phyloP scores from a whole-genome alignment of 2,888 invertebrate species.

The Ditula angustiorana region DNA sequence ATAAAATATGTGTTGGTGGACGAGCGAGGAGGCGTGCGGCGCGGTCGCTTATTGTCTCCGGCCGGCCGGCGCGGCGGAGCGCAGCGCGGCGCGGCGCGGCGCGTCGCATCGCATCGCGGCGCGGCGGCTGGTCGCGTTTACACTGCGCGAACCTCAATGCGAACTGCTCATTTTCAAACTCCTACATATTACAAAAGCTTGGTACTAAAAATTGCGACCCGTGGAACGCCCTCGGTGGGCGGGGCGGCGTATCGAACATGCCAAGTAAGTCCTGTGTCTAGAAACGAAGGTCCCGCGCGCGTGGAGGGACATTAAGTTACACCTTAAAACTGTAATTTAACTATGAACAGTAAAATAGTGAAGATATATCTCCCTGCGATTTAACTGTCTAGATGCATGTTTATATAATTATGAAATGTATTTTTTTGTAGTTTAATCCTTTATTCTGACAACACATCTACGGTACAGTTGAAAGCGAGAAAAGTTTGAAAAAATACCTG shows the following conservation, averaged over 20 bases:
- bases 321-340: constrained; percentile 78
- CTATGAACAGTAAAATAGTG: constrained; percentile 83
- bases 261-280: constrained; percentile 63
- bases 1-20: constrained; percentile 84
- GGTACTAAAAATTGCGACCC: constrained; percentile 60
- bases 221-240: too few relatives aligned
- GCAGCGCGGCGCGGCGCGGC: constrained; percentile 52
- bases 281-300: constrained; percentile 68
- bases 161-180: constrained; percentile 52
- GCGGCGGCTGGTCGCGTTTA: too few relatives aligned
- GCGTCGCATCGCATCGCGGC: constrained; percentile 44
- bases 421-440: constrained; percentile 80
- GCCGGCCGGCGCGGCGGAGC: constrained; percentile 41
- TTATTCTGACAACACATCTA: constrained; percentile 84
- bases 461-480: constrained; percentile 85
- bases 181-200: constrained; percentile 60
- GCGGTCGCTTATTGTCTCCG: constrained; percentile 64
- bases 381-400: constrained; percentile 81
- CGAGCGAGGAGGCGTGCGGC: constrained; percentile 75
- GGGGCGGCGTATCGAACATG: constrained; percentile 51
- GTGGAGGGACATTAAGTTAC: constrained; percentile 65
- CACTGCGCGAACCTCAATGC: constrained; percentile 51
- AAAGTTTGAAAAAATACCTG: constrained; percentile 85
- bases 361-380: constrained; percentile 83
- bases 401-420: constrained; percentile 81